Conservation (phyloP, 2,797 vertebrate genomes). For the Siniperca obscura region DNA sequence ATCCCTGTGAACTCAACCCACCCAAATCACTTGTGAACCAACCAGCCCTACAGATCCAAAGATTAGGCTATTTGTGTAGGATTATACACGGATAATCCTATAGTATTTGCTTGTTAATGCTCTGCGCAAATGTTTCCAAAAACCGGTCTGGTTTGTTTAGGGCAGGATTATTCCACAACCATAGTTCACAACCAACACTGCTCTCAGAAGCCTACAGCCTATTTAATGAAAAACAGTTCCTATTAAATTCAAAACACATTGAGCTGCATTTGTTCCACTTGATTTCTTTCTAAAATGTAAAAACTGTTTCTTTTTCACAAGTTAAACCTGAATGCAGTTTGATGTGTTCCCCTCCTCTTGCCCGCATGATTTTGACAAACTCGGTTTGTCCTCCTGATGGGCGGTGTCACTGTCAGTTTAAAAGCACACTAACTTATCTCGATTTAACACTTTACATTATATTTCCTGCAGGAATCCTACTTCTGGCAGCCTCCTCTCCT, state of each 20-base stretch:
- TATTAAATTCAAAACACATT: not conserved
- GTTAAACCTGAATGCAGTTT: not conserved
- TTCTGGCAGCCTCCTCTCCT: fast-evolving
- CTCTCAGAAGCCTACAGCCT: not conserved
- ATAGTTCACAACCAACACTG: not conserved
- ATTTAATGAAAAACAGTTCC: not conserved
- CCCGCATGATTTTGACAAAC: not conserved
- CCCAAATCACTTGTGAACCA: not conserved
- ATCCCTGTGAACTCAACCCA: not conserved
- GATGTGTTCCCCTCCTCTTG: no score
- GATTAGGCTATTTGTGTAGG: no score
- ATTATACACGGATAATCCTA: no score
- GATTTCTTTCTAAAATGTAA: not conserved
- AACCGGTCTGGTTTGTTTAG: not conserved
- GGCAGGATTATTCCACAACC: not conserved
- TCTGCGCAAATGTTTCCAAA: no score
- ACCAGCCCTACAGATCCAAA: no score
- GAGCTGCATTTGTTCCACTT: not conserved
- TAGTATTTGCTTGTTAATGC: no score
- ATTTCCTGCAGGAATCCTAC: fast-evolving
- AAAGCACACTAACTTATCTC: fast-evolving
- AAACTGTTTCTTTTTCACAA: not conserved
- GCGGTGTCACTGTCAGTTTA: not conserved
- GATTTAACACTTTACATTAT: fast-evolving
- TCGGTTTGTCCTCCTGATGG: not conserved